Conservation (phyloP, 1,140 invertebrate species). For the Platorchestia sp. region DNA sequence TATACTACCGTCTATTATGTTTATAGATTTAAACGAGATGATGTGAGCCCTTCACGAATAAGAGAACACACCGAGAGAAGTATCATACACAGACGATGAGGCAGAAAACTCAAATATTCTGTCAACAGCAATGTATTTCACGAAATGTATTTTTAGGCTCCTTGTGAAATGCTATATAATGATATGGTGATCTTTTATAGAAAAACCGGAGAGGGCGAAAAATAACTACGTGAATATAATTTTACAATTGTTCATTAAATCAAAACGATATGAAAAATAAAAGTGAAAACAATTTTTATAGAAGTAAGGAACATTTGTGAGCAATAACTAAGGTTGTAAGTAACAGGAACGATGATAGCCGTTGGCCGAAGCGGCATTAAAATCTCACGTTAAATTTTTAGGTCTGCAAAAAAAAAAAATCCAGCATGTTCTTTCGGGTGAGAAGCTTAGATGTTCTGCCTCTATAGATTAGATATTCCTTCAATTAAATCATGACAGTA, state of each 20-base stretch:
- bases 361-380: neutral
- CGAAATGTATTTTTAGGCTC: neutral
- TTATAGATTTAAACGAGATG: conserved; percentile 55
- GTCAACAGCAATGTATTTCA: neutral
- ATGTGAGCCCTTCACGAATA: conserved; percentile 21
- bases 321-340: neutral
- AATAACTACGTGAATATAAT: no score
- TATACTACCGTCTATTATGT: conserved; percentile 44
- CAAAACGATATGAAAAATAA: no score
- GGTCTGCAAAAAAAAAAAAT: neutral
- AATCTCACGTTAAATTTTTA: neutral
- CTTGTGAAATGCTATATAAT: neutral
- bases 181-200: neutral
- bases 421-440: neutral
- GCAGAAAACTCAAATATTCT: neutral
- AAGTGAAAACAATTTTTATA: neutral
- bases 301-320: neutral
- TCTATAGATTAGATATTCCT: conserved; percentile 33
- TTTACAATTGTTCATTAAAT: no score
- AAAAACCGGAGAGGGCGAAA: neutral
- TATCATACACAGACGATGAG: neutral
- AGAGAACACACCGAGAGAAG: neutral
- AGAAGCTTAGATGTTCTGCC: conserved; percentile 33
- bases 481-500: conserved; percentile 53
- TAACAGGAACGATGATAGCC: neutral